Evolutionary conservation across 2,888 invertebrate species (phyloP).

Genomic region (Diadegma fenestrale): DNA sequence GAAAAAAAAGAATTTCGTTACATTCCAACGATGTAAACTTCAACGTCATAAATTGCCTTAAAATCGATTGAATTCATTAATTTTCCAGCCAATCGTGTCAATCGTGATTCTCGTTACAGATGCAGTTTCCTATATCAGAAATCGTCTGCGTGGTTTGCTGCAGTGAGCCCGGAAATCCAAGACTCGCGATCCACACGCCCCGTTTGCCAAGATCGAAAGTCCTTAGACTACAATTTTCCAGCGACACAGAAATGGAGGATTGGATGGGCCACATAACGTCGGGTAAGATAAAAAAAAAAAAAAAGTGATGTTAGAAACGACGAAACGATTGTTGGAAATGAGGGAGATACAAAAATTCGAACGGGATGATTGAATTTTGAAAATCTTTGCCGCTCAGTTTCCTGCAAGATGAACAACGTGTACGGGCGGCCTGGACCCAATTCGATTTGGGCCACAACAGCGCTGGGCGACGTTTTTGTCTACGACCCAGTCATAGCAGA

Average conservation of each 20-base stretch:
- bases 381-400: slow-evolving; percentile 85
- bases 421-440: slow-evolving; percentile 90
- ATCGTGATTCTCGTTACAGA: slow-evolving; percentile 81
- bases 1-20: too few species aligned
- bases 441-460: slow-evolving; percentile 92
- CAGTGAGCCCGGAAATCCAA: slow-evolving; percentile 92
- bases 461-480: slow-evolving; percentile 92
- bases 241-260: slow-evolving; percentile 95
- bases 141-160: slow-evolving; percentile 91
- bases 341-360: neutral
- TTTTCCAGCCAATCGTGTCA: neutral
- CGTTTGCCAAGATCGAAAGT: slow-evolving; percentile 87
- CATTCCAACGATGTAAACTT: too few species aligned
- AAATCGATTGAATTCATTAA: neutral
- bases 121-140: slow-evolving; percentile 91
- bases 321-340: neutral
- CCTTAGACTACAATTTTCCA: slow-evolving; percentile 91
- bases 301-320: neutral
- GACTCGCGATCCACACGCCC: slow-evolving; percentile 91
- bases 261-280: slow-evolving; percentile 94
- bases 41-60: too few species aligned
- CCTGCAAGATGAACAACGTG: slow-evolving; percentile 90
- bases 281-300: slow-evolving; percentile 80
- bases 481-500: slow-evolving; percentile 91
- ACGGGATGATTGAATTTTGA: slow-evolving; percentile 67